A percentile compares a stretch with the other conserved stretches of the same genome.
phyloP scores from a whole-genome alignment of 2,888 invertebrate species.

The Chrysopilus asiliformis region DNA sequence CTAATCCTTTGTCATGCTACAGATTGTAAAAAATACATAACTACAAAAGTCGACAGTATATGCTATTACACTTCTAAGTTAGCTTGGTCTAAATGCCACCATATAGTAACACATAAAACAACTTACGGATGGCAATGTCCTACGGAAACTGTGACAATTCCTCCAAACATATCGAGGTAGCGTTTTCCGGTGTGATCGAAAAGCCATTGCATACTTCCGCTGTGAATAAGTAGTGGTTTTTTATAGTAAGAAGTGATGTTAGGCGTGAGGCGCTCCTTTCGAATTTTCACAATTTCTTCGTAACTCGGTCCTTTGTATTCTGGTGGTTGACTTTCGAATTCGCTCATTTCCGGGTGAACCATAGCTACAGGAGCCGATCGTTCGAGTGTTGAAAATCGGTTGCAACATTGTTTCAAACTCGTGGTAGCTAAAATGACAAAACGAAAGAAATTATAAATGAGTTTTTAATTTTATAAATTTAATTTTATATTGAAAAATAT shows the following conservation, averaged over 20 bases:
- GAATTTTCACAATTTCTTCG: constrained; percentile 43
- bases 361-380: constrained; percentile 15
- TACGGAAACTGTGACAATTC: constrained; percentile 94
- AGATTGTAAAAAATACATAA: too few relatives aligned
- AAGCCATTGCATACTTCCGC: constrained; percentile 85
- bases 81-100: too few relatives aligned
- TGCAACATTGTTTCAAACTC: neutral
- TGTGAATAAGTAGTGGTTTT: constrained; percentile 68
- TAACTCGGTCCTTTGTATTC: constrained; percentile 46
- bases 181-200: constrained; percentile 74
- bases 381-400: neutral
- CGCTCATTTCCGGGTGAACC: constrained; percentile 26
- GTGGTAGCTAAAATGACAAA: too few relatives aligned
- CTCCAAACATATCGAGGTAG: constrained; percentile 91
- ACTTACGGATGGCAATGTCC: constrained; percentile 97
- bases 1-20: too few relatives aligned
- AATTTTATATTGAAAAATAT: too few relatives aligned
- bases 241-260: constrained; percentile 61
- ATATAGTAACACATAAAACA: too few relatives aligned
- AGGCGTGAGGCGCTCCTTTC: constrained; percentile 53
- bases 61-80: too few relatives aligned
- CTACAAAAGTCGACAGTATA: too few relatives aligned
- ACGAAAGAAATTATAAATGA: too few relatives aligned
- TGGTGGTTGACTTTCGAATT: constrained; percentile 21
- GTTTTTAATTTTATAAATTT: neutral